Conservation (phyloP, 2,888 invertebrate genomes). For the Drosophila longiperda region DNA sequence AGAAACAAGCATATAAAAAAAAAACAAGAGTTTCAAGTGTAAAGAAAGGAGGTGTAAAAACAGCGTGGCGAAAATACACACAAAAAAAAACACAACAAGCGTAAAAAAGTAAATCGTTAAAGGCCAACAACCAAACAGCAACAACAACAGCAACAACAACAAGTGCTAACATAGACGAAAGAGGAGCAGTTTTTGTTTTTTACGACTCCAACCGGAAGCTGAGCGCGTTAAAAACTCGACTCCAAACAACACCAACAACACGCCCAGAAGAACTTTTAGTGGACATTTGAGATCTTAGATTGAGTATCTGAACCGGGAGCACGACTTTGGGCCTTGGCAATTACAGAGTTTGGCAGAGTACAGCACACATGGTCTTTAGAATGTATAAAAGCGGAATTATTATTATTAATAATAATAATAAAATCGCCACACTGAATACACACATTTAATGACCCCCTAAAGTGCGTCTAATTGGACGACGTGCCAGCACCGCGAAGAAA, state of each 20-base stretch:
- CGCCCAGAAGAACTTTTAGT: constrained; percentile 48
- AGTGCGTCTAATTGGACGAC: constrained; percentile 63
- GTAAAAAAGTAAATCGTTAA: constrained; percentile 53
- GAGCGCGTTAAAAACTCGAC: constrained; percentile 53
- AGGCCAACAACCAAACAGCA: constrained; percentile 39
- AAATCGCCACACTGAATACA: constrained; percentile 38
- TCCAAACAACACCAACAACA: constrained; percentile 25
- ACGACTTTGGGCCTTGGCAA: constrained; percentile 37
- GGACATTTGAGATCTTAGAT: constrained; percentile 26
- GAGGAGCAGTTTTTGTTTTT: constrained; percentile 61
- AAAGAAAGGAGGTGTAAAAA: constrained; percentile 63
- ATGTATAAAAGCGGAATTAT: constrained; percentile 65
- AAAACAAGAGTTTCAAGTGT: constrained; percentile 61
- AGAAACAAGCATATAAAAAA: constrained; percentile 59
- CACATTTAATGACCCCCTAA: constrained; percentile 61
- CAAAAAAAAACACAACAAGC: constrained; percentile 3
- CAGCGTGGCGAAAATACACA: constrained; percentile 47
- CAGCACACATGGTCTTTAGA: constrained; percentile 38
- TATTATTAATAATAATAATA: constrained; percentile 61
- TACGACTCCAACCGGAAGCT: constrained; percentile 67
- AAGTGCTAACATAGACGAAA: constrained; percentile 44
- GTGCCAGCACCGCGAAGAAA: constrained; percentile 20
- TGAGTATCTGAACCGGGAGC: background rate
- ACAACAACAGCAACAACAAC: constrained; percentile 22
- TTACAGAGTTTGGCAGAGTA: constrained; percentile 40